Evolutionary conservation across 2,113 vertebrate genomes (phyloP), one percentile per base, ranked within the genome.

Genomic region (Heterotilapia buettikoferi): DNA sequence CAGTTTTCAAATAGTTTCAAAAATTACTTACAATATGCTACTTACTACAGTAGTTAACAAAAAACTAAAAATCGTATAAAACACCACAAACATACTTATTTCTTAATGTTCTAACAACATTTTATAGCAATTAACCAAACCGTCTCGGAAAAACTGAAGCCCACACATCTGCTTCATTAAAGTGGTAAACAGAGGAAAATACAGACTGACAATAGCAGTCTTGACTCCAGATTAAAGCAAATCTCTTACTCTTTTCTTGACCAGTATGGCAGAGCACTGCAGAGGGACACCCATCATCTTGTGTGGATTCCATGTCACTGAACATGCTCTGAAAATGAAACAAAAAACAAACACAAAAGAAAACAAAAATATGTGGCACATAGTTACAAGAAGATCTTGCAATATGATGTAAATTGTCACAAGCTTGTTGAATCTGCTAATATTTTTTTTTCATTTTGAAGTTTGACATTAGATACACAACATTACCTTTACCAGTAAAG

Each of bases 131-230:
- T 73, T 45, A 21, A 45, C 2, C 66, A 43, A 73, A 73, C 1
- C 0, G 4, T 45, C 7, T 18, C 2, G 0, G 12, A 71, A 0
- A 71, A 43, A 3, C 66, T 71, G 13, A 43, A 71, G 1, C 3
- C 66, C 38, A 73, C n/a, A 45, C 36, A 9, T 1, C 36, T 43
- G 36, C 36, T 40, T 71, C 36, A 24, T 43, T 24, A 71, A 43
- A 71, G n/a, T 71, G n/a, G 36, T 71, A 24, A 43, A 43, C 38
- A 61, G 29, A 61, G 57, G 14, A 31, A 33, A 31, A 26, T 16
- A 9, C 66, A 73, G 5, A 73, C 21, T 26, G 21, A 26, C 5
- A 8, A 38, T n/a, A 66, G 19, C 61, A 66, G 33, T 13, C 33
- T 13, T 13, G 4, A 66, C 6, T 66, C 61, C 19, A 38, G 19